phyloP scores from a whole-genome alignment of 2,888 invertebrate genomes.

The Chloroclysta siterata region DNA sequence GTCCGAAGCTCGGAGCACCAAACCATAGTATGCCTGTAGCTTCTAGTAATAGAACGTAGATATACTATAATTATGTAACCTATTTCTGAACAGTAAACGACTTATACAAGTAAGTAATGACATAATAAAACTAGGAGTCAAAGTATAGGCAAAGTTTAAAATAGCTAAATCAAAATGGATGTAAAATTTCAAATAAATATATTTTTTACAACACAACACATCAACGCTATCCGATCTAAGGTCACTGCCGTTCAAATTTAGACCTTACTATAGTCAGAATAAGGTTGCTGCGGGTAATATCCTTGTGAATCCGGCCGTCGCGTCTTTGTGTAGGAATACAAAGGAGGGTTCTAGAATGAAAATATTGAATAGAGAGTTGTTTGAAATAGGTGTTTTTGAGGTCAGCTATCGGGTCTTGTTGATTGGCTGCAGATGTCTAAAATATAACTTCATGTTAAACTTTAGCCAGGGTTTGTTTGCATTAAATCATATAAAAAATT shows the following conservation, averaged over 20 bases:
- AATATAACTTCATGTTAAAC: too few species aligned
- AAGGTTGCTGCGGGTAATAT: neutral
- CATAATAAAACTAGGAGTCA: too few species aligned
- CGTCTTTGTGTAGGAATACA: constrained; percentile 27
- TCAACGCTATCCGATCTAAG: neutral
- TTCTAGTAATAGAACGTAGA: too few species aligned
- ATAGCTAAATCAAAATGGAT: too few species aligned
- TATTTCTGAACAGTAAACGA: too few species aligned
- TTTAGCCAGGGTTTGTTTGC: too few species aligned
- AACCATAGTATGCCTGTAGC: too few species aligned
- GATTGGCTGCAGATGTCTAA: neutral
- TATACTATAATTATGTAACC: too few species aligned
- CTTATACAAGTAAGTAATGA: too few species aligned
- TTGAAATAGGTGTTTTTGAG: constrained; percentile 18
- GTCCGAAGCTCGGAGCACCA: too few species aligned
- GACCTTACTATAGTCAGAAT: neutral
- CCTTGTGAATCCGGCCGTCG: constrained; percentile 15
- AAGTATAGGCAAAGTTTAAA: too few species aligned
- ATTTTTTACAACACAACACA: neutral
- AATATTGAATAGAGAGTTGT: constrained; percentile 26
- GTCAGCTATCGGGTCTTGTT: neutral
- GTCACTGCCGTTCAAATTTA: neutral
- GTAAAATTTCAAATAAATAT: constrained; percentile 1
- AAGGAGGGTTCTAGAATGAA: constrained; percentile 18
- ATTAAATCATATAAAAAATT: too few species aligned